Conservation (phyloP, 2,888 invertebrate genomes). For the Athalia circularis region DNA sequence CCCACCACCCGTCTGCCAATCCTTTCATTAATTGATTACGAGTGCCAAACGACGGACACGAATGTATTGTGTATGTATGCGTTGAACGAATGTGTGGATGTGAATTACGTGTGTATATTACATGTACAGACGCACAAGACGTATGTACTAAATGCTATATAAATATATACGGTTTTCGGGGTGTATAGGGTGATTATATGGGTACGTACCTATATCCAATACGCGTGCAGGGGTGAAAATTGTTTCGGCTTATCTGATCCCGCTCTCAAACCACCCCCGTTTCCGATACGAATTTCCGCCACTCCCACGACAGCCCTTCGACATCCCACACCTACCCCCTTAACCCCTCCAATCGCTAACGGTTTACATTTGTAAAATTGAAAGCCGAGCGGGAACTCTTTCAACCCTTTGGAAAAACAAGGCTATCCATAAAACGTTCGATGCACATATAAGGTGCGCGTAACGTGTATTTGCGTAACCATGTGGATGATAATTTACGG, state of each 20-base stretch:
- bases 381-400: conserved; percentile 2
- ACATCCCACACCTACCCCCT: too few relatives aligned
- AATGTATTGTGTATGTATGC: too few relatives aligned
- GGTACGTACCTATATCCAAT: not conserved
- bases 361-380: conserved; percentile 19
- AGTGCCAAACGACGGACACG: too few relatives aligned
- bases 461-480: too few relatives aligned
- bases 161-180: not conserved
- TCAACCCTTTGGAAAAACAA: not conserved
- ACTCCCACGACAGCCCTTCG: not conserved
- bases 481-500: too few relatives aligned
- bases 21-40: too few relatives aligned
- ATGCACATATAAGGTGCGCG: too few relatives aligned
- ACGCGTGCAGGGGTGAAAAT: conserved; percentile 30
- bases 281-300: conserved; percentile 42
- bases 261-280: conserved; percentile 21
- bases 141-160: not conserved
- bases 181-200: not conserved
- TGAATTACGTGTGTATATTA: too few relatives aligned
- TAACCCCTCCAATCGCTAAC: not conserved
- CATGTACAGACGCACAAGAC: too few relatives aligned
- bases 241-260: conserved; percentile 42
- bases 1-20: too few relatives aligned
- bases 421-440: not conserved
- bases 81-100: too few relatives aligned